A percentile compares a stretch with the other conserved stretches of the same genome.
Conservation (phyloP, 2,797 vertebrate genomes). For the Anguilla pacifica region DNA sequence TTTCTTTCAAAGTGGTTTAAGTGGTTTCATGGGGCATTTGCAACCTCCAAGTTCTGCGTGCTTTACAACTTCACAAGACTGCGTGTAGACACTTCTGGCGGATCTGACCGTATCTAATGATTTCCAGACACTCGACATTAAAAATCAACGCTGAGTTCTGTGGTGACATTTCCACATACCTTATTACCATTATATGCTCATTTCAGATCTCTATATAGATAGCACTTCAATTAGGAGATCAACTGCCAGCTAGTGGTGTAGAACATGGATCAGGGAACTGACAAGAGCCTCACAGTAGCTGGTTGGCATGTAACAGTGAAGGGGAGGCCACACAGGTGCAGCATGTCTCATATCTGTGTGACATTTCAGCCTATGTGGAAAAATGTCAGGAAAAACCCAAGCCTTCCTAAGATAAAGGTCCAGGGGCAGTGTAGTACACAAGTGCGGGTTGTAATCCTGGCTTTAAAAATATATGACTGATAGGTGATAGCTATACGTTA, state of each 20-base stretch:
- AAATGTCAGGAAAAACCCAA: background rate
- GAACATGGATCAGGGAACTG: conserved; percentile 9
- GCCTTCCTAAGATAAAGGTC: background rate
- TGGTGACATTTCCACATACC: conserved; percentile 17
- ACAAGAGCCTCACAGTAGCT: background rate
- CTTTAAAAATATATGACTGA: conserved; percentile 4
- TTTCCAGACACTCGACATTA: conserved; percentile 27
- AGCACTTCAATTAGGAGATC: background rate
- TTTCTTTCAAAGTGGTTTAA: background rate
- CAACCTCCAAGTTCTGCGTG: conserved; percentile 15
- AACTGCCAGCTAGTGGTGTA: conserved; percentile 10
- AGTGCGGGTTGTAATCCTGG: background rate
- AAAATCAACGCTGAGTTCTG: conserved; percentile 7
- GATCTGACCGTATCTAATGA: conserved; percentile 14
- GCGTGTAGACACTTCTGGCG: conserved; percentile 23
- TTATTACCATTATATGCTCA: background rate
- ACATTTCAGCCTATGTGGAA: background rate
- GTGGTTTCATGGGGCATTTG: conserved; percentile 1
- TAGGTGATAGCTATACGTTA: background rate
- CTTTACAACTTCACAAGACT: conserved; percentile 19
- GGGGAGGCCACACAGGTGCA: background rate
- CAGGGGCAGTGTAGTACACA: background rate
- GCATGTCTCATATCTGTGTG: background rate
- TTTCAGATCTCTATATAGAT: conserved; percentile 3
- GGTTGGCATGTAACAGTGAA: background rate